Evolutionary conservation across 1,140 invertebrate species (phyloP).

Genomic region (Rhopalosiphum maidis): DNA sequence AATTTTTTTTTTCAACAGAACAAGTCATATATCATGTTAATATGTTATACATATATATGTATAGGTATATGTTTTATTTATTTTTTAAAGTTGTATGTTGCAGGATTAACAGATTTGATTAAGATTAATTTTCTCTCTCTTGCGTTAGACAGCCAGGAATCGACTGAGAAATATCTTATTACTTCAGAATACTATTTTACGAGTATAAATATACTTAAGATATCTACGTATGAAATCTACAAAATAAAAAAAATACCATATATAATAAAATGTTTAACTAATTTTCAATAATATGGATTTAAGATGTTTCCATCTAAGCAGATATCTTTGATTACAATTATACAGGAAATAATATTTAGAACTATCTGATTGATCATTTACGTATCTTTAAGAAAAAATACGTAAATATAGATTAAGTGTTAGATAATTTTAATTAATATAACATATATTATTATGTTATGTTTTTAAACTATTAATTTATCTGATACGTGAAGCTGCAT

Average conservation of each 20-base stretch:
- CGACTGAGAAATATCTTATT: not conserved
- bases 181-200: not conserved
- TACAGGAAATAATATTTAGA: not conserved
- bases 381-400: not conserved
- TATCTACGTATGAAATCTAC: not conserved
- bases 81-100: not conserved
- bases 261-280: not conserved
- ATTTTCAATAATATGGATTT: not conserved
- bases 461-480: not conserved
- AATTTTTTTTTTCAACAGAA: not conserved
- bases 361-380: not conserved
- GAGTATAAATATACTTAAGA: not conserved
- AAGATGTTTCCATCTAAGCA: not conserved
- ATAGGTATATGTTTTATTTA: not conserved
- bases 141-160: not conserved
- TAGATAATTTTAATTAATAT: not conserved
- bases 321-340: not conserved
- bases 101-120: not conserved
- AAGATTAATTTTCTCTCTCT: not conserved
- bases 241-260: not conserved
- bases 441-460: not conserved
- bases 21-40: not conserved
- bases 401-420: not conserved
- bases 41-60: not conserved
- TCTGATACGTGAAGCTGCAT: not conserved